phyloP scores from a whole-genome alignment of 2,888 invertebrate species.

The Harmothoe impar region DNA sequence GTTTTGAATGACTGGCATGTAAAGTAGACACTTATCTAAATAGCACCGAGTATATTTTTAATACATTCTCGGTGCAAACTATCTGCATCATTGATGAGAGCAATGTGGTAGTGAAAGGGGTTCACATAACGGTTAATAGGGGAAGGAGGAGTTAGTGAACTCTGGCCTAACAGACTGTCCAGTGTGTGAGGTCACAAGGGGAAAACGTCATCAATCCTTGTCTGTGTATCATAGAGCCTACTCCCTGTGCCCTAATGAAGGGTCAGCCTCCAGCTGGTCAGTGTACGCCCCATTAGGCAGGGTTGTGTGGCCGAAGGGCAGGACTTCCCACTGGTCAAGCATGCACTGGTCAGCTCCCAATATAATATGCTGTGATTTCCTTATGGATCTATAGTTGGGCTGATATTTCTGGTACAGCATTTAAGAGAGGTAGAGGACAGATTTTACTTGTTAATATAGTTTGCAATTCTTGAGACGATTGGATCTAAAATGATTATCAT shows the following conservation, averaged over 20 bases:
- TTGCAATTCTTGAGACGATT: too few relatives aligned
- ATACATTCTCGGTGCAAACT: too few relatives aligned
- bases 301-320: background rate
- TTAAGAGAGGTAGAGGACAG: background rate
- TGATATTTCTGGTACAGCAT: too few relatives aligned
- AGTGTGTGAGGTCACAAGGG: constrained; percentile 8
- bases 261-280: constrained; percentile 21
- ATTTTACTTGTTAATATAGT: too few relatives aligned
- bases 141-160: background rate
- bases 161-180: background rate
- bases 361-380: background rate
- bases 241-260: background rate
- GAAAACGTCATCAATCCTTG: background rate
- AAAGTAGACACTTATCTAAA: too few relatives aligned
- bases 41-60: too few relatives aligned
- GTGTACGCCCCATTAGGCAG: constrained; percentile 14
- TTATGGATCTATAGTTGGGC: too few relatives aligned
- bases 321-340: background rate
- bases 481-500: too few relatives aligned
- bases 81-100: too few relatives aligned
- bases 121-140: too few relatives aligned
- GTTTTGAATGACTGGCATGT: too few relatives aligned
- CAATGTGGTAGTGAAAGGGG: too few relatives aligned
- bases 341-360: background rate
- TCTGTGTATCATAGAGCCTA: constrained; percentile 1